These are phyloP conservation scores for Leptopilina boulardi DNA, from an alignment of 1,140 invertebrate species.

Conservation along the genomic window DNA sequence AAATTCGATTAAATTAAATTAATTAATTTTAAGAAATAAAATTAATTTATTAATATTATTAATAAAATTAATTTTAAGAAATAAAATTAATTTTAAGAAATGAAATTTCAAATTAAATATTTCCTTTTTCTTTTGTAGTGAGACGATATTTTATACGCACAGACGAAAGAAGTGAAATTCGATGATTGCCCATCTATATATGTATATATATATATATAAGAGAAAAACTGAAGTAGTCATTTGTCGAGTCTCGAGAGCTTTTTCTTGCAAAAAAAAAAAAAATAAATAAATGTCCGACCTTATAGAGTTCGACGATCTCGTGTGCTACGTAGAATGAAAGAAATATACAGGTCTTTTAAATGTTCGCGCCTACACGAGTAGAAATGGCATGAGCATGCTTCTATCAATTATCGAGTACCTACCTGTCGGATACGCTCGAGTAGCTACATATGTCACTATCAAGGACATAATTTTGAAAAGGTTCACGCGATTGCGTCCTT, in stretches of 20 bases:
- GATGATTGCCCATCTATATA: background rate
- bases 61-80: too few species aligned
- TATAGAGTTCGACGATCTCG: conserved; percentile 10
- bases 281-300: background rate
- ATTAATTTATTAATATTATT: too few species aligned
- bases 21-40: too few species aligned
- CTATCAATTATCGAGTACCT: conserved; percentile 26
- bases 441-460: conserved; percentile 21
- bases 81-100: too few species aligned
- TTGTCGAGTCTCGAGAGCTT: conserved; percentile 9
- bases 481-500: conserved; percentile 10
- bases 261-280: background rate
- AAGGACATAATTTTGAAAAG: conserved; percentile 26
- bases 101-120: too few species aligned
- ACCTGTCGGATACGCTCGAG: conserved; percentile 24
- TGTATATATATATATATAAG: background rate
- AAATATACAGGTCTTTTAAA: background rate
- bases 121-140: too few species aligned
- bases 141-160: too few species aligned
- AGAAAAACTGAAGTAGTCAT: background rate
- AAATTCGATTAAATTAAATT: too few species aligned
- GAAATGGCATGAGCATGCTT: conserved; percentile 20
- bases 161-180: background rate
- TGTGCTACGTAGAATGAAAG: background rate
- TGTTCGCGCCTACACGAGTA: conserved; percentile 20